Percentiles rank a stretch among this genome's conserved stretches.
These are phyloP conservation scores for Cyaniris semiargus DNA, from an alignment of 2,888 invertebrate species.

Conservation along the genomic window DNA sequence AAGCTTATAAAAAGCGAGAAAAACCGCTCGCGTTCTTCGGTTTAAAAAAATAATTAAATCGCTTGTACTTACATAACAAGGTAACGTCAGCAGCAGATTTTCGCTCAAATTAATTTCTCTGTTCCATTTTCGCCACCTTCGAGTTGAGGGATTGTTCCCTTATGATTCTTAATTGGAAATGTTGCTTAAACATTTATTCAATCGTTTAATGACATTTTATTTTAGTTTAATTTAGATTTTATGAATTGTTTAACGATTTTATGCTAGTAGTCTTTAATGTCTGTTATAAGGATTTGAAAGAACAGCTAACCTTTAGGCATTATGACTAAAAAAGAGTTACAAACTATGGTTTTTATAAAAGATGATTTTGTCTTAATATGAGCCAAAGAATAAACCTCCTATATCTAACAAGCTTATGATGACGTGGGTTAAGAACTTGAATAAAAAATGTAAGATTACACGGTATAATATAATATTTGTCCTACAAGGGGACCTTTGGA, in stretches of 20 bases:
- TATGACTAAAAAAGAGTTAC: too few species aligned
- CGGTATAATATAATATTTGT: conserved; percentile 22
- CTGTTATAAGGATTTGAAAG: neutral
- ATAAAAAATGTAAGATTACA: conserved; percentile 25
- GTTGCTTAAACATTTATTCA: conserved; percentile 16
- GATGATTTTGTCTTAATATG: neutral
- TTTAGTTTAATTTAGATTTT: neutral
- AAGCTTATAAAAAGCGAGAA: neutral
- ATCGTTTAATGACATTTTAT: neutral
- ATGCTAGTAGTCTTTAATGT: neutral
- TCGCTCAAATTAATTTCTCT: conserved; percentile 53
- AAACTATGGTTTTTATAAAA: too few species aligned
- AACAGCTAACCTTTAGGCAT: too few species aligned
- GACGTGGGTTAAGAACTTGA: neutral
- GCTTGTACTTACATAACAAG: conserved; percentile 48
- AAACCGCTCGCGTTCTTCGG: neutral
- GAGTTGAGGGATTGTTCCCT: neutral
- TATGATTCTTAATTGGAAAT: conserved; percentile 30
- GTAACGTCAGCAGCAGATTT: conserved; percentile 54
- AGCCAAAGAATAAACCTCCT: neutral
- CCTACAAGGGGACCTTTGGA: conserved; percentile 31
- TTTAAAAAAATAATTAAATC: conserved; percentile 9
- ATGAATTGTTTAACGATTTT: neutral
- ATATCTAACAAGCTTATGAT: neutral
- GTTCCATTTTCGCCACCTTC: conserved; percentile 33